Percentiles rank a stretch among this genome's conserved stretches.
Conservation (phyloP, 2,113 vertebrate species). For the Lutjanus erythropterus region DNA sequence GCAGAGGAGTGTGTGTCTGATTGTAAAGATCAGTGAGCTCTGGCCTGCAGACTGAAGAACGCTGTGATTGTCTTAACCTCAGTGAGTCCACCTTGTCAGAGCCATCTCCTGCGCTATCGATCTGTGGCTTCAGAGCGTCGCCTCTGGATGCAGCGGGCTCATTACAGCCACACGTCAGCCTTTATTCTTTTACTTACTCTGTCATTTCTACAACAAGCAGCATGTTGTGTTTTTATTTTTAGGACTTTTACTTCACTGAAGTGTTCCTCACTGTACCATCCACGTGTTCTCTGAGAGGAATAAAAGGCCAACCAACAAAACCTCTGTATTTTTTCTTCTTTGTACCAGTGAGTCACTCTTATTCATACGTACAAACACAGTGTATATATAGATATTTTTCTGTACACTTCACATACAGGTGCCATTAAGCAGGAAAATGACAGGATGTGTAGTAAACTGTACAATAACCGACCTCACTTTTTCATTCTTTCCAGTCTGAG, state of each 20-base stretch:
- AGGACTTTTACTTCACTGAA: neutral
- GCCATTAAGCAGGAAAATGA: too few relatives aligned
- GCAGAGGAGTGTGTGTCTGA: neutral
- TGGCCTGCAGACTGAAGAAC: conserved; percentile 42
- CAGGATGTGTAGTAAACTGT: too few relatives aligned
- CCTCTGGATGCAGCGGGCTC: conserved; percentile 34
- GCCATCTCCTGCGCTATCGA: conserved; percentile 56
- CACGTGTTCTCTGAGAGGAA: too few relatives aligned
- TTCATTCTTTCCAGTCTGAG: too few relatives aligned
- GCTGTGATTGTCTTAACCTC: conserved; percentile 57
- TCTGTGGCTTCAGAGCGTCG: conserved; percentile 42
- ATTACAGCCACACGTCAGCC: conserved; percentile 31
- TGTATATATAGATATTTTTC: too few relatives aligned
- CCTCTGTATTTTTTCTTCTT: too few relatives aligned
- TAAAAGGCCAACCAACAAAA: neutral
- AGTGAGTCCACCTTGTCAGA: conserved; percentile 45
- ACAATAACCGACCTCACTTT: too few relatives aligned
- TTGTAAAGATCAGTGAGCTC: conserved; percentile 42
- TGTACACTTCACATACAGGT: too few relatives aligned
- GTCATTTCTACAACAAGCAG: conserved; percentile 15
- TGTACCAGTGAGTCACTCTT: too few relatives aligned
- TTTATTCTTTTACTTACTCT: neutral
- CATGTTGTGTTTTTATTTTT: neutral
- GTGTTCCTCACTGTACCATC: neutral
- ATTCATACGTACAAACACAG: too few relatives aligned